Percentiles rank a stretch among this genome's conserved stretches.
Conservation (phyloP, 2,797 vertebrate genomes). For the Tangara arthus region DNA sequence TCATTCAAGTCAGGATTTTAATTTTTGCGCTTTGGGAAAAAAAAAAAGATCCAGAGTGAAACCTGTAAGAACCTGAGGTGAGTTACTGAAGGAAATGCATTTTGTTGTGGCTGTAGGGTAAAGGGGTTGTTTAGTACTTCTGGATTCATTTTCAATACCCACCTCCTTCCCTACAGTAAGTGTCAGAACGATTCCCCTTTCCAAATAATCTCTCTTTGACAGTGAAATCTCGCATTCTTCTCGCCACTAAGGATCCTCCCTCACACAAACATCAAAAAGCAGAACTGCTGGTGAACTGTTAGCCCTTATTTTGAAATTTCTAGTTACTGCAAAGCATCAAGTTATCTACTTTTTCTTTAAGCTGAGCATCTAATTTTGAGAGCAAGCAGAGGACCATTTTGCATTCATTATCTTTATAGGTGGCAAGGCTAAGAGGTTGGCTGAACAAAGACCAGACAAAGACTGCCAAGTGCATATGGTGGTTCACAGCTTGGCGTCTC, state of each 20-base stretch:
- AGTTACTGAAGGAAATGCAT: neutral
- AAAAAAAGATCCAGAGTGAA: neutral
- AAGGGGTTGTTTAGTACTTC: neutral
- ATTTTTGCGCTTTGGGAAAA: neutral
- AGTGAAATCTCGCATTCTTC: neutral
- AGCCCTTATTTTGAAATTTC: constrained; percentile 34
- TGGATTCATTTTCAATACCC: neutral
- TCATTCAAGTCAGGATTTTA: neutral
- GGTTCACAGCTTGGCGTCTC: constrained; percentile 75
- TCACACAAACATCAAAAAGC: neutral
- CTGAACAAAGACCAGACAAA: constrained; percentile 77
- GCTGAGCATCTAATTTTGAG: constrained; percentile 64
- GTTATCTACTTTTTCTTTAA: constrained; percentile 61
- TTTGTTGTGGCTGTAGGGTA: neutral
- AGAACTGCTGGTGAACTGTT: neutral
- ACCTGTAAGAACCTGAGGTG: neutral
- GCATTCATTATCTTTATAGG: constrained; percentile 75
- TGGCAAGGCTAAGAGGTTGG: constrained; percentile 75
- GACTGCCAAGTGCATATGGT: constrained; percentile 78
- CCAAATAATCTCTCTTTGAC: neutral
- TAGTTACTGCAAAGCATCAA: neutral
- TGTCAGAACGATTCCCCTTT: neutral
- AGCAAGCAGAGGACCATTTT: constrained; percentile 58
- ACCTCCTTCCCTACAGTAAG: neutral
- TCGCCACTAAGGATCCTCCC: neutral